These are phyloP conservation scores for Megalurothrips usitatus DNA, from an alignment of 2,888 invertebrate species.

Conservation along the genomic window DNA sequence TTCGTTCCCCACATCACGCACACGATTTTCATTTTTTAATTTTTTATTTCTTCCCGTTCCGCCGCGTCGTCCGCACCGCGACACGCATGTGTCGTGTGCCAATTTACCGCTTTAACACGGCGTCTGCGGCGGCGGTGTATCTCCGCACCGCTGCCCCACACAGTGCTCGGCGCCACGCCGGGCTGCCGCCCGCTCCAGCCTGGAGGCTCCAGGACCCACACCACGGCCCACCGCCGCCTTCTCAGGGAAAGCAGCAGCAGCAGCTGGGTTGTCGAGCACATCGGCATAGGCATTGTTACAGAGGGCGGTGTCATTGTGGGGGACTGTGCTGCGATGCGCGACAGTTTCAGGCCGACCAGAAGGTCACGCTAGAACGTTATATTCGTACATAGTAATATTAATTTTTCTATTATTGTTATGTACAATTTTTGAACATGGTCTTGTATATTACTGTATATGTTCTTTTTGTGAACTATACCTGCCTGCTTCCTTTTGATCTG, in stretches of 20 bases:
- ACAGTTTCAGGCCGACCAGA: no score
- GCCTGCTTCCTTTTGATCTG: no score
- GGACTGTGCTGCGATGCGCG: no score
- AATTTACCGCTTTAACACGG: background rate
- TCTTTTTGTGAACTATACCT: no score
- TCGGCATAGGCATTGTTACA: background rate
- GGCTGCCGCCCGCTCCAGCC: background rate
- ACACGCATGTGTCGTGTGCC: background rate
- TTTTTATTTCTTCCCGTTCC: no score
- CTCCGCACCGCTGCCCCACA: background rate
- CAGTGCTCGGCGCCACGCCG: background rate
- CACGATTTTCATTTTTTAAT: background rate
- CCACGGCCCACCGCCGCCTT: background rate
- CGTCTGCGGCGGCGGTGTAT: background rate
- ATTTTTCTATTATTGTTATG: no score
- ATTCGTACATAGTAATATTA: no score
- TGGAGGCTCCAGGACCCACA: no score
- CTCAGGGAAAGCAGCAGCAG: background rate
- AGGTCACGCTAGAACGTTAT: no score
- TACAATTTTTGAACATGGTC: no score
- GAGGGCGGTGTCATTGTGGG: background rate
- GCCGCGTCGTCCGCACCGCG: background rate
- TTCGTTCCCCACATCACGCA: no score
- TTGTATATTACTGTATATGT: no score
- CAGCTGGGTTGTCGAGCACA: conserved; percentile 9